A percentile compares a stretch with the other conserved stretches of the same genome.
Conservation (phyloP, 2,888 invertebrate species). For the Brenthis hecate region DNA sequence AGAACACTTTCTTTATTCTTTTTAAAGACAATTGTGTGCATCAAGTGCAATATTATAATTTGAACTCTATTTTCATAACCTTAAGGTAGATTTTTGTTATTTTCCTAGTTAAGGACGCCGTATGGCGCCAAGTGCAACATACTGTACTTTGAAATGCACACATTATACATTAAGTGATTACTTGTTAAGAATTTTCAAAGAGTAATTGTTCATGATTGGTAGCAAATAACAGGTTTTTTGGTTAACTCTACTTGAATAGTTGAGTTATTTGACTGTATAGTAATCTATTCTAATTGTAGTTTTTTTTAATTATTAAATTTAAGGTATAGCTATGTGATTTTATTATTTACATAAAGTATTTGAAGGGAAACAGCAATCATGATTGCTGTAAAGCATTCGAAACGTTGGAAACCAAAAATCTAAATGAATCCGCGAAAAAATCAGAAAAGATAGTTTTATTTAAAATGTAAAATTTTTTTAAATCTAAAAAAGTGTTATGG, state of each 20-base stretch:
- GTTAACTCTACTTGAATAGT: neutral
- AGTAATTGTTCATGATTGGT: slow-evolving; percentile 8
- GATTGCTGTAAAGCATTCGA: no score
- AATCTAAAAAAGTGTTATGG: no score
- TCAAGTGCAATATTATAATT: neutral
- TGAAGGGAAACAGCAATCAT: no score
- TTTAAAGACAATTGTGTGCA: slow-evolving; percentile 9
- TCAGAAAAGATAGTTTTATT: no score
- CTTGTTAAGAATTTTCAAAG: slow-evolving; percentile 15
- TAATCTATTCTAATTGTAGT: no score
- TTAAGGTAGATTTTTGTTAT: slow-evolving; percentile 12
- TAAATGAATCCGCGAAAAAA: no score
- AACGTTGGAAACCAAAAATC: no score
- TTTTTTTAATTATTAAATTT: no score
- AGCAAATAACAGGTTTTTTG: neutral
- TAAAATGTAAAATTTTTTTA: no score
- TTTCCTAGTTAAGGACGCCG: slow-evolving; percentile 25
- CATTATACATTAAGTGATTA: slow-evolving; percentile 14
- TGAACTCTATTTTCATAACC: neutral
- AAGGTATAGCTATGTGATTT: no score
- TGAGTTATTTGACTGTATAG: no score
- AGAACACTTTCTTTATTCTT: neutral
- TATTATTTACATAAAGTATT: no score
- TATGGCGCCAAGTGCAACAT: slow-evolving; percentile 37
- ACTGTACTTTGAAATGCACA: slow-evolving; percentile 30